phyloP scores from a whole-genome alignment of 2,797 vertebrate species.

The Botia almorhae region DNA sequence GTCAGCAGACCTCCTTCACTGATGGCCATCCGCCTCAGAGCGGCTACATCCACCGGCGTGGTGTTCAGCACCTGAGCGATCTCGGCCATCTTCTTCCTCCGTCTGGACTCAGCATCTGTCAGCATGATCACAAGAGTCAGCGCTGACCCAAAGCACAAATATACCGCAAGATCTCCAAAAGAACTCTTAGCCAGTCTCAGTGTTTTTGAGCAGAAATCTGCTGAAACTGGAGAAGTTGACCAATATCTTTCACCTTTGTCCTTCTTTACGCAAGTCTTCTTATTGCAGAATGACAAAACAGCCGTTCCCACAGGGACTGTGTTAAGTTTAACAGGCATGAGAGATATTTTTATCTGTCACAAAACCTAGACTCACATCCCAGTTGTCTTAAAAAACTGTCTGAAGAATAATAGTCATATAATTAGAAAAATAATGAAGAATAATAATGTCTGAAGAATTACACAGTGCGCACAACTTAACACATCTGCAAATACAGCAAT shows the following conservation, averaged over 20 bases:
- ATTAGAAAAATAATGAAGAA: too few species aligned
- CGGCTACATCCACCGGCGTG: constrained; percentile 86
- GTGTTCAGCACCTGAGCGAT: constrained; percentile 86
- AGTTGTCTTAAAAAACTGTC: too few species aligned
- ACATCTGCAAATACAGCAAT: too few species aligned
- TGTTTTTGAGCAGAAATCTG: neutral
- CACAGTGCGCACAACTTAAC: too few species aligned
- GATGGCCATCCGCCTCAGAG: constrained; percentile 94
- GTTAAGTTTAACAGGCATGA: neutral
- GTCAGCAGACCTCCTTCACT: constrained; percentile 94
- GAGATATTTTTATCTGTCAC: neutral
- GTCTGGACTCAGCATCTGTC: constrained; percentile 82
- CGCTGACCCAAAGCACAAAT: neutral
- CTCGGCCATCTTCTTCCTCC: constrained; percentile 85
- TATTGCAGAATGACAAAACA: neutral
- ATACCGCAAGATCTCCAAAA: neutral
- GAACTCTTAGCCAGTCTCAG: neutral
- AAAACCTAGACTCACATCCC: neutral
- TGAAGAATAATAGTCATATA: too few species aligned
- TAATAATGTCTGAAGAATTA: too few species aligned
- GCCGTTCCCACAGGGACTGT: neutral
- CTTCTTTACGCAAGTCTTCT: neutral
- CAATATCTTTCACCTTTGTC: neutral
- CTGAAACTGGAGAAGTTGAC: neutral
- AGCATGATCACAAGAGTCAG: constrained; percentile 20